Conservation (phyloP, 1,140 invertebrate genomes). For the Cherax destructor region DNA sequence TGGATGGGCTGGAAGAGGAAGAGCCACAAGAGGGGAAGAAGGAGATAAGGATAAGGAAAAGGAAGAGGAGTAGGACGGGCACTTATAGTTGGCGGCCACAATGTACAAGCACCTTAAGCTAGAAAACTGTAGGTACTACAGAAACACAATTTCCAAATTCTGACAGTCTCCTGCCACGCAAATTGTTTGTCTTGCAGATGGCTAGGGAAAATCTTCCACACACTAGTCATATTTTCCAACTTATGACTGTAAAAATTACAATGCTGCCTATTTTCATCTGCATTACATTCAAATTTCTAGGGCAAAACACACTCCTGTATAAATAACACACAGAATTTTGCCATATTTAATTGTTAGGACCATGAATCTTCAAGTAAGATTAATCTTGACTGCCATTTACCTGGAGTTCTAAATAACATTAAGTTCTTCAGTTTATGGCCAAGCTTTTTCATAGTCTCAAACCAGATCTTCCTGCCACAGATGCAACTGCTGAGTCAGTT, state of each 20-base stretch:
- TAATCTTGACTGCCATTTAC: neutral
- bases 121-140: slow-evolving; percentile 21
- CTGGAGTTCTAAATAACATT: neutral
- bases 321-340: slow-evolving; percentile 3
- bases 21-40: slow-evolving; percentile 27
- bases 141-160: slow-evolving; percentile 3
- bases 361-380: neutral
- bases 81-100: slow-evolving; percentile 50
- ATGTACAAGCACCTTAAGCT: slow-evolving; percentile 56
- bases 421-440: neutral
- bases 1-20: slow-evolving; percentile 19
- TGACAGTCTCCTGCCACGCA: slow-evolving; percentile 39
- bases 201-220: slow-evolving; percentile 46
- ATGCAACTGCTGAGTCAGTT: neutral
- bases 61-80: slow-evolving; percentile 50
- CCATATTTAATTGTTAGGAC: slow-evolving; percentile 9
- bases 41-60: slow-evolving; percentile 36
- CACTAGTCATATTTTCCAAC: slow-evolving; percentile 64
- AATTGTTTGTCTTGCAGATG: slow-evolving; percentile 49
- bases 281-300: neutral
- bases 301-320: too few relatives aligned
- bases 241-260: slow-evolving; percentile 18
- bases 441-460: slow-evolving; percentile 17
- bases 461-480: slow-evolving; percentile 1
- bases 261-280: slow-evolving; percentile 5